Base-by-base conservation (phyloP, 2,113 vertebrate genomes). In the Dendrocopos noguchii region DNA sequence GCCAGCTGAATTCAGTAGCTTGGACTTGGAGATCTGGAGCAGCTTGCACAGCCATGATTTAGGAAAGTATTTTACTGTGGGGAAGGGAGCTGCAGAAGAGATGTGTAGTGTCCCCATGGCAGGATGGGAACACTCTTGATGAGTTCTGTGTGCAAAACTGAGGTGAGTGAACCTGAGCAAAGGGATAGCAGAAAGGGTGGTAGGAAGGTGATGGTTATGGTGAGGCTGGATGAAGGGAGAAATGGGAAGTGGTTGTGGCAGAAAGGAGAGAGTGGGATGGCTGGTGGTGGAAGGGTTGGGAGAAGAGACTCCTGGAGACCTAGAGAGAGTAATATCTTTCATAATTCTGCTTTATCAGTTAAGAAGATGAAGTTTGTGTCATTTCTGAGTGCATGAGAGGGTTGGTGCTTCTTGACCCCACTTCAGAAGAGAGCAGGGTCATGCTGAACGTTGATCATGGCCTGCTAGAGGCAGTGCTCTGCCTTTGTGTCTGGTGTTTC, bases 361-460 rank as follows among this genome's bases (percentile, higher is more conserved):
- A 33, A 16, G 50, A 36, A 52, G 57, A 33, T 65, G 59, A 73
- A 33, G 5, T 44, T 33, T 25, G 33, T 66, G 63, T 78, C 15
- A 27, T 70, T 74, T 66, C 7, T 15, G 56, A 39, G 50, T 47
- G 61, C 68, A 52, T 50, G 18, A 61, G n/a, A 33, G 71, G 24
- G 78, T 34, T 64, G 81, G 24, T 39, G 57, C 57, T 81, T 31
- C 46, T 47, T 44, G 29, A 50, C 56, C 27, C 29, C 27, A 29
- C 15, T 28, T 59, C 3, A n/a, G 65, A 65, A 55, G 77, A 57
- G 18, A n/a, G 15, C 3, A 20, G 44, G 39, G 21, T 60, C 3
- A 0, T 33, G 39, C 7, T 31, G 44, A 15, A 15, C 3, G 0
- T 39, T 77, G 71, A 57, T 61, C 17, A 0, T 19, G 39, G 27